A percentile compares a stretch with the other conserved stretches of the same genome.
Evolutionary conservation across 2,797 vertebrate species (phyloP).

Genomic region (Labroides dimidiatus): DNA sequence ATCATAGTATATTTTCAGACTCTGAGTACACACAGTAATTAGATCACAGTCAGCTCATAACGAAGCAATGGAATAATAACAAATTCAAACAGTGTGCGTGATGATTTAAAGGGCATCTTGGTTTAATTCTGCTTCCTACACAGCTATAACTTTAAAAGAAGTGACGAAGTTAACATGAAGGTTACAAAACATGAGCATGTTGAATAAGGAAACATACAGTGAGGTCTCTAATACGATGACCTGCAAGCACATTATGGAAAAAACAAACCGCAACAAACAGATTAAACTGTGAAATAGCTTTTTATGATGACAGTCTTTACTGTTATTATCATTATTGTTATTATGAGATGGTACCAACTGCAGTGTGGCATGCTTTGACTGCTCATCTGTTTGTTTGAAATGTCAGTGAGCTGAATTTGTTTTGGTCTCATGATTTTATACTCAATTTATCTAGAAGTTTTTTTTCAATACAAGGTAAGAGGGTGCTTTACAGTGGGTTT

Average conservation of each 20-base stretch:
- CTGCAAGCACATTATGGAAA: background rate
- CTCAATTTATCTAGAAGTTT: no score
- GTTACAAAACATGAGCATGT: background rate
- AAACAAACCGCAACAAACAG: background rate
- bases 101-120: background rate
- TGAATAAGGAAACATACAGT: background rate
- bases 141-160: background rate
- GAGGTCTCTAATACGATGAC: no score
- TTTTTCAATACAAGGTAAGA: no score
- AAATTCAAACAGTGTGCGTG: background rate
- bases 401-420: conserved; percentile 5
- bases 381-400: conserved; percentile 9
- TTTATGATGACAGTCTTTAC: conserved; percentile 2
- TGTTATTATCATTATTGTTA: background rate
- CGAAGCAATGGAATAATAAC: conserved; percentile 4
- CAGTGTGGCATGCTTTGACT: background rate
- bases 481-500: no score
- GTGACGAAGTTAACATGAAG: background rate
- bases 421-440: conserved; percentile 1
- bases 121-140: background rate
- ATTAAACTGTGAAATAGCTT: background rate
- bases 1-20: conserved; percentile 40
- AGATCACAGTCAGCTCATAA: conserved; percentile 21
- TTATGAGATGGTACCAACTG: background rate
- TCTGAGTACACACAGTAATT: conserved; percentile 31